These are phyloP conservation scores for Cepphus grylle DNA, from an alignment of 2,113 vertebrate species.

Conservation along the genomic window DNA sequence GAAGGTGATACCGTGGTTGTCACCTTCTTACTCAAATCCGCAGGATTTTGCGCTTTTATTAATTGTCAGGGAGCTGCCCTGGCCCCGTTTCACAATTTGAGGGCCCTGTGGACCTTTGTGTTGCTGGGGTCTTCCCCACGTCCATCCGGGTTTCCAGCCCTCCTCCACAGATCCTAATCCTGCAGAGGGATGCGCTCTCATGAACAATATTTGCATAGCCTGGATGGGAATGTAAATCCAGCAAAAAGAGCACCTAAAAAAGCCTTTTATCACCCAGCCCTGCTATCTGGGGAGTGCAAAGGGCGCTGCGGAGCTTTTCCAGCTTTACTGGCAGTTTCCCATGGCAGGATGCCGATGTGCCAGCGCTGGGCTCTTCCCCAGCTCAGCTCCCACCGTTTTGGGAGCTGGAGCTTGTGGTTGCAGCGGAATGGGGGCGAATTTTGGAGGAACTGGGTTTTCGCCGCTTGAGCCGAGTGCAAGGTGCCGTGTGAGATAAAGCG, in stretches of 20 bases:
- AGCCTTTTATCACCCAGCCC: neutral
- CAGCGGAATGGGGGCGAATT: neutral
- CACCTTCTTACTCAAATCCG: neutral
- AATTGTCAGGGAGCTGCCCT: neutral
- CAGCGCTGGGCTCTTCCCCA: neutral
- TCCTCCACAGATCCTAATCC: neutral
- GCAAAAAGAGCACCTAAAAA: neutral
- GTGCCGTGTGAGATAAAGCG: neutral
- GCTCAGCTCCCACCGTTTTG: neutral
- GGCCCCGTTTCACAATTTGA: rapidly evolving
- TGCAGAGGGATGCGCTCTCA: rapidly evolving
- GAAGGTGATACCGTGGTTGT: neutral
- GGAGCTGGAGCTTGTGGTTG: neutral
- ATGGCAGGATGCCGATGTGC: neutral
- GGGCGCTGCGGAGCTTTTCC: neutral
- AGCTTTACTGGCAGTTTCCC: neutral
- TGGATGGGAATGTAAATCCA: neutral
- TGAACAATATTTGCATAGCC: neutral
- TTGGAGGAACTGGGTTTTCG: neutral
- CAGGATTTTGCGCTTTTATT: neutral
- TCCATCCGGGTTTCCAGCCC: rapidly evolving
- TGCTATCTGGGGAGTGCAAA: neutral
- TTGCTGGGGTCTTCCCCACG: neutral
- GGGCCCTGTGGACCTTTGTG: neutral
- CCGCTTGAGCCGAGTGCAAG: neutral